Base-by-base conservation (phyloP, 1,140 invertebrate species). In the Drosophila ercepeae region DNA sequence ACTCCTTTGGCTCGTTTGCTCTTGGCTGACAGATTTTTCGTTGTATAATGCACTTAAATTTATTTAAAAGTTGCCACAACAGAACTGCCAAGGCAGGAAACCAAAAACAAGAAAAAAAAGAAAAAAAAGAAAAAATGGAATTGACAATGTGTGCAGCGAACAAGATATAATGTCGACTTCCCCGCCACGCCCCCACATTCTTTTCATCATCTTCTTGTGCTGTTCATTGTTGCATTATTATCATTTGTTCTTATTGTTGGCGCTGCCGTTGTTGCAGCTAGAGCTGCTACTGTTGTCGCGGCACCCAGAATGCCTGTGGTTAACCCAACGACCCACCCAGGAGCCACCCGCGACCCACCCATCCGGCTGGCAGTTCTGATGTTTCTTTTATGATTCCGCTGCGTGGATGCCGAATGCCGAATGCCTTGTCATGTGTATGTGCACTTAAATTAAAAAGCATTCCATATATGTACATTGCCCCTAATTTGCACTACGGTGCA, bases 121-220 rank as follows among this genome's bases (percentile, higher is more conserved):
- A 51, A 34, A 27, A 44, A 36, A 52, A 45, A 27, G 64, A 50
- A 67, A 67, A 45, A n/a, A n/a, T n/a, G 60, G 64, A 64, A 68
- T 68, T 58, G 51, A 84, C 82, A 86, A 88, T 88, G 77, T 81
- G 77, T 78, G 82, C 82, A 86, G 48, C 76, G 63, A 86, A 86
- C 75, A 74, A 69, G 58, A 81, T 70, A 64, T 82, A 88, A 86
- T 77, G 63, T 54, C 59, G 45, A 41, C 76, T 51, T 42, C 45
- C 39, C 52, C 16, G 45, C 41, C 21, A 73, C 58, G 55, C 70
- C 65, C 52, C 51, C 41, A 23, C 45, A 39, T 65, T 64, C 58
- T 54, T 81, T 79, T 86, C 67, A 76, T 61, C 57, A 68, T 68
- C 42, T 73, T 67, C 75, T 74, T 59, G 53, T 32, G 52, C 60